These are phyloP conservation scores for Tenthredo livida DNA, from an alignment of 2,888 invertebrate genomes.

Conservation along the genomic window DNA sequence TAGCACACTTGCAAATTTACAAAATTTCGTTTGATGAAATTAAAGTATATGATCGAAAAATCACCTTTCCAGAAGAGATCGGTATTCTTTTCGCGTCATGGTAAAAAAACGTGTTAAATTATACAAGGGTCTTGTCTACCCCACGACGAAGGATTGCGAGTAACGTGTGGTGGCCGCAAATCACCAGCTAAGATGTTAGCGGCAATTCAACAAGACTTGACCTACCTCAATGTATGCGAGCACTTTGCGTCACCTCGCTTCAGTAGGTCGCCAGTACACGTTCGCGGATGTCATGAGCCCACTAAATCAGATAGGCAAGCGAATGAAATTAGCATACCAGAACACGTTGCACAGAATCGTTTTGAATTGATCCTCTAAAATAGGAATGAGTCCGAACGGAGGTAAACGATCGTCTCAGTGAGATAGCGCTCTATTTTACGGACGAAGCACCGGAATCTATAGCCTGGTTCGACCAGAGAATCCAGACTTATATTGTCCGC, in stretches of 20 bases:
- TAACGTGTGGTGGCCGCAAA: background rate
- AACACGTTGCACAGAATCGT: background rate
- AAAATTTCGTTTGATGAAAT: background rate
- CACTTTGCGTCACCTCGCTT: constrained; percentile 30
- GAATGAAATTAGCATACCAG: constrained; percentile 5
- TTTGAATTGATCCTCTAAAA: constrained; percentile 29
- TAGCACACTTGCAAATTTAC: background rate
- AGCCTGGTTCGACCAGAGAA: background rate
- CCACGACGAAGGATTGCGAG: constrained; percentile 9
- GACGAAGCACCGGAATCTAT: constrained; percentile 15
- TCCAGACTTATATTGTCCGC: constrained; percentile 27
- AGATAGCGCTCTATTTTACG: constrained; percentile 17
- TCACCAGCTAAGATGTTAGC: constrained; percentile 49
- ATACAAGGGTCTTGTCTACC: background rate
- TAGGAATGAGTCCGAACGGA: constrained; percentile 28
- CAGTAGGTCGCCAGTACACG: constrained; percentile 1
- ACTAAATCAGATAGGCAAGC: constrained; percentile 14
- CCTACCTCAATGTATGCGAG: constrained; percentile 46
- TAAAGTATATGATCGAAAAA: background rate
- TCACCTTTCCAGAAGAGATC: background rate
- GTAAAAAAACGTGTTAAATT: background rate
- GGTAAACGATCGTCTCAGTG: constrained; percentile 32
- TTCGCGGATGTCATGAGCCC: background rate
- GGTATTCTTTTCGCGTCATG: background rate
- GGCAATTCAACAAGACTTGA: constrained; percentile 41